Evolutionary conservation across 92 coral and sea anemone species (phyloP), one percentile per base, ranked within the genome.

Genomic region (Epizoanthus illoricatus): DNA sequence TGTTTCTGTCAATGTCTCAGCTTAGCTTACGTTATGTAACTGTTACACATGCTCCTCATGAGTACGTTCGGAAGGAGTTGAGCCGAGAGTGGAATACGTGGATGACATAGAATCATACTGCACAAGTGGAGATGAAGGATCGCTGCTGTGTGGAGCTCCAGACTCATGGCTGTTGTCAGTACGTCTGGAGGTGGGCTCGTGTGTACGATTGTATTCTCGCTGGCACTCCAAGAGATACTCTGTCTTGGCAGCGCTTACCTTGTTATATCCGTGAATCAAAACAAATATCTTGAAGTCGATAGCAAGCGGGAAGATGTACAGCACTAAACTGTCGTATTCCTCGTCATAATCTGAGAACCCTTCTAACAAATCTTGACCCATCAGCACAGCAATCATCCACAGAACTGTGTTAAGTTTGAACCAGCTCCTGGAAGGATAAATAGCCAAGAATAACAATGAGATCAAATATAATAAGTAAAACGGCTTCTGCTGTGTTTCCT

Each of bases 241-340:
- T 15, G 69, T 85, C 72, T 86, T 85, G 19, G 92, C 89, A 11
- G 81, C 52, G 47, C 52, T 68, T 1, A 74, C 7, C 61, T 89
- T 86, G 70, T 83, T 85, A 60, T 56, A 80, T 28, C 89, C 76
- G 79, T 85, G 89, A 65, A 89, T 81, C 24, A 85, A 65, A 65
- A 89, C 80, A 57, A 80, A 89, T 55, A 84, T 67, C 60, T 89
- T 89, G 45, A 89, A 89, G 59, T 89, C 92, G 47, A 89, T 89
- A 9, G 92, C 92, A 15, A 89, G 76, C 18, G 92, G 92, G 71
- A 89, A 76, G 7, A 82, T 79, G 81, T 89, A 89, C 8, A 81
- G 13, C 39, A 85, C 84, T 73, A 87, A 74, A 11, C 57, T 45
- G 69, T 65, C 43, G 68, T 81, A 73, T 36, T 81, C 85, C 41